Conservation (phyloP, 2,888 invertebrate genomes). For the Ecdyonurus torrentis region DNA sequence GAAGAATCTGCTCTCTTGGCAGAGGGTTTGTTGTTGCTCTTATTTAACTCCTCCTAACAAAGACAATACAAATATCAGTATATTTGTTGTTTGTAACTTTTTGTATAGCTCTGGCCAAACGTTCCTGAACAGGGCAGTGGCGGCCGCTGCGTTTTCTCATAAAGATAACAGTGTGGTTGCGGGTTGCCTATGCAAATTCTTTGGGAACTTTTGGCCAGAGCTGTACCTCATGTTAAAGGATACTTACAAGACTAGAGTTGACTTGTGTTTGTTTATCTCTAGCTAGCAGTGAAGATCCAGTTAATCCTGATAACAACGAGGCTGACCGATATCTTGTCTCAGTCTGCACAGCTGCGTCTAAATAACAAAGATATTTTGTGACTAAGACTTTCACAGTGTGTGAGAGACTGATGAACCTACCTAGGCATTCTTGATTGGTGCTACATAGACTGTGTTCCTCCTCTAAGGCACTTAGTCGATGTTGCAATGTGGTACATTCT, state of each 20-base stretch:
- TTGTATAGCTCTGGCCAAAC: too few species aligned
- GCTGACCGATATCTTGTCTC: constrained; percentile 4
- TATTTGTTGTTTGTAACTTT: too few species aligned
- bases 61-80: too few species aligned
- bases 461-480: constrained; percentile 19
- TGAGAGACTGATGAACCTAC: background rate
- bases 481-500: constrained; percentile 41
- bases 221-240: too few species aligned
- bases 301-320: background rate
- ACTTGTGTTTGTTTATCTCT: constrained; percentile 1
- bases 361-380: background rate
- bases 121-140: too few species aligned
- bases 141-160: too few species aligned
- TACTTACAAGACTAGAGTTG: background rate
- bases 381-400: background rate
- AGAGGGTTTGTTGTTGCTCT: too few species aligned
- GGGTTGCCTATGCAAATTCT: too few species aligned
- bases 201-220: too few species aligned
- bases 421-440: constrained; percentile 9
- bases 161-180: too few species aligned
- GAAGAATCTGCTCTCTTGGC: too few species aligned
- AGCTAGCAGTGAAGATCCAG: background rate
- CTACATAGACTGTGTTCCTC: constrained; percentile 13
- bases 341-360: constrained; percentile 9
- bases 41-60: too few species aligned